These are phyloP conservation scores for Paradoxurus hermaphroditus DNA, from an alignment of 2,113 vertebrate species.

Conservation along the genomic window DNA sequence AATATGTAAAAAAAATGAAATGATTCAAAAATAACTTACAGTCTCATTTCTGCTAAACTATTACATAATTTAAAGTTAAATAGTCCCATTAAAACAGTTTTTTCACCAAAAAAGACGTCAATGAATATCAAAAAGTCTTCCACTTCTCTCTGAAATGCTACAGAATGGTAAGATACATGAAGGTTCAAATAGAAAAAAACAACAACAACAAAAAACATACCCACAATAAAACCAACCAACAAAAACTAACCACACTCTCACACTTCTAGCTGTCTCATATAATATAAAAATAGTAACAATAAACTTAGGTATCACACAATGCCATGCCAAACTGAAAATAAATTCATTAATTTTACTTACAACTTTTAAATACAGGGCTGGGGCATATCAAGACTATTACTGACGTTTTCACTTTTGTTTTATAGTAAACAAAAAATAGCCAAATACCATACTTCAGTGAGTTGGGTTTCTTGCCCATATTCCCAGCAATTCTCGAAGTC, in stretches of 20 bases:
- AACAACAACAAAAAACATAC: too few relatives aligned
- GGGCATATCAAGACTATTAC: not conserved
- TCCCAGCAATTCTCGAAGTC: constrained; percentile 29
- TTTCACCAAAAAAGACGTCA: constrained; percentile 9
- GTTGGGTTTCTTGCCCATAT: not conserved
- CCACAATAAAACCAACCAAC: not conserved
- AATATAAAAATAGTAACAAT: not conserved
- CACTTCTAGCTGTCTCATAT: not conserved
- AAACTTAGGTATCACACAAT: constrained; percentile 7
- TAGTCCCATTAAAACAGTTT: not conserved
- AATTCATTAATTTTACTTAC: not conserved
- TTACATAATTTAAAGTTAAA: constrained; percentile 26
- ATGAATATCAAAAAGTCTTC: not conserved
- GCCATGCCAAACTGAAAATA: not conserved
- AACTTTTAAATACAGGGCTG: constrained; percentile 11
- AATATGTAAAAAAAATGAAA: constrained; percentile 28
- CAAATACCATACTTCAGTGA: not conserved
- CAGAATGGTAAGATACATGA: not conserved
- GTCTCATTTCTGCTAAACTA: constrained; percentile 3
- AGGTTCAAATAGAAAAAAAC: not conserved
- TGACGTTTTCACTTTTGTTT: not conserved
- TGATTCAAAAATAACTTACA: not conserved
- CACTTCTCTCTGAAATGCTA: not conserved
- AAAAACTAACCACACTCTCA: not conserved
- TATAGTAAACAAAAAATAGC: constrained; percentile 21